Evolutionary conservation across 2,888 invertebrate genomes (phyloP).

Genomic region (Drosophila sordidula): DNA sequence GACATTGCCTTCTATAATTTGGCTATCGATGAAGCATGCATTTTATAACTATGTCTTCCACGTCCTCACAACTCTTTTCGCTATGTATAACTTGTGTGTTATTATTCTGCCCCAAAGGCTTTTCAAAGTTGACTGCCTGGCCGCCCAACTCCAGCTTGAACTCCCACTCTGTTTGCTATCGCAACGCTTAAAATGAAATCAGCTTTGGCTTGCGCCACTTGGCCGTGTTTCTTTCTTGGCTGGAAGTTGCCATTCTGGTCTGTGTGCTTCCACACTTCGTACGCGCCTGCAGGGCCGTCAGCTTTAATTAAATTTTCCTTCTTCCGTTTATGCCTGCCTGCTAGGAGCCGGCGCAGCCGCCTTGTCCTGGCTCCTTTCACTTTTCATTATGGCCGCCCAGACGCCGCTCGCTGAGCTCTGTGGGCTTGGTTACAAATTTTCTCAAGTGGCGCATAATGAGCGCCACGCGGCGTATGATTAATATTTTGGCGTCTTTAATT

Average conservation of each 20-base stretch:
- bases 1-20: constrained; percentile 15
- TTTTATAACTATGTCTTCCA: constrained; percentile 5
- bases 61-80: not conserved
- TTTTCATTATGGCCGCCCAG: constrained; percentile 57
- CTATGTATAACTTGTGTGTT: constrained; percentile 4
- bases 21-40: constrained; percentile 30
- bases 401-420: constrained; percentile 1
- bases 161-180: constrained; percentile 8
- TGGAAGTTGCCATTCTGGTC: constrained; percentile 20
- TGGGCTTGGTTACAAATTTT: constrained; percentile 42
- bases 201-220: constrained; percentile 41
- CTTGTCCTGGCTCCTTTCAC: constrained; percentile 60
- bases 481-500: constrained; percentile 75
- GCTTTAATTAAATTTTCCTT: constrained; percentile 77
- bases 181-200: constrained; percentile 57
- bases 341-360: constrained; percentile 9
- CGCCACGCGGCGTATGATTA: constrained; percentile 80
- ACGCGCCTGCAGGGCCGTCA: constrained; percentile 61
- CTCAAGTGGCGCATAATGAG: constrained; percentile 79
- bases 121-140: not conserved
- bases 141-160: not conserved
- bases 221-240: constrained; percentile 26
- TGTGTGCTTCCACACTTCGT: constrained; percentile 25
- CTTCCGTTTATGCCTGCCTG: constrained; percentile 58
- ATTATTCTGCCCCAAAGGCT: constrained; percentile 34